phyloP scores from a whole-genome alignment of 2,888 invertebrate genomes.

The Ichneumoninae sp. region DNA sequence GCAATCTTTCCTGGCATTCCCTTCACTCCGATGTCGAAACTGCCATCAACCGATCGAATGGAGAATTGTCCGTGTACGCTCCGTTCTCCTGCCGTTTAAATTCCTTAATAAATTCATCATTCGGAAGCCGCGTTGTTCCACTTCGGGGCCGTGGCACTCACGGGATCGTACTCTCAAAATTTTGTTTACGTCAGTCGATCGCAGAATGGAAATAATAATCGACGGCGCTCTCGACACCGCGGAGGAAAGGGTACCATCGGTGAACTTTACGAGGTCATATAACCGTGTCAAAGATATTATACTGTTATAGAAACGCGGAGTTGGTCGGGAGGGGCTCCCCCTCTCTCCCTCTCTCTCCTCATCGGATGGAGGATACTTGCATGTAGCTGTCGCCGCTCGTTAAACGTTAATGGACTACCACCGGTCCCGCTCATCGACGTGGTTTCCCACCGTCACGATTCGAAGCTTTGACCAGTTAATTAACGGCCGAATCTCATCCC shows the following conservation, averaged over 20 bases:
- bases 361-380: slow-evolving; percentile 28
- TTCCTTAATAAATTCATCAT: not conserved
- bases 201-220: not conserved
- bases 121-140: not conserved
- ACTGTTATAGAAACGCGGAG: slow-evolving; percentile 45
- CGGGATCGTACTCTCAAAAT: not conserved
- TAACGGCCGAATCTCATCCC: slow-evolving; percentile 44
- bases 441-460: slow-evolving; percentile 58
- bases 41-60: not conserved
- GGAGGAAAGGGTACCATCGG: not conserved
- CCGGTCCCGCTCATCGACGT: slow-evolving; percentile 51
- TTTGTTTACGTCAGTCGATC: slow-evolving; percentile 5
- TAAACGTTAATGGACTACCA: slow-evolving; percentile 59
- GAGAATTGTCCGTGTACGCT: not conserved
- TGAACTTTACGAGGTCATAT: slow-evolving; percentile 40
- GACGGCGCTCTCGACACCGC: not conserved
- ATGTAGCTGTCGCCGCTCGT: slow-evolving; percentile 59
- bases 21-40: not conserved
- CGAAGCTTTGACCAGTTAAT: slow-evolving; percentile 55
- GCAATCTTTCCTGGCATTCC: not conserved
- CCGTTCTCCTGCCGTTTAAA: not conserved
- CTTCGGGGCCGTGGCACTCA: not conserved
- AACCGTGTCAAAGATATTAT: slow-evolving; percentile 54
- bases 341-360: no score
- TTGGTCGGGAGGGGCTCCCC: not conserved